Conservation (phyloP, 1,140 invertebrate species). For the Sitodiplosis mosellana region DNA sequence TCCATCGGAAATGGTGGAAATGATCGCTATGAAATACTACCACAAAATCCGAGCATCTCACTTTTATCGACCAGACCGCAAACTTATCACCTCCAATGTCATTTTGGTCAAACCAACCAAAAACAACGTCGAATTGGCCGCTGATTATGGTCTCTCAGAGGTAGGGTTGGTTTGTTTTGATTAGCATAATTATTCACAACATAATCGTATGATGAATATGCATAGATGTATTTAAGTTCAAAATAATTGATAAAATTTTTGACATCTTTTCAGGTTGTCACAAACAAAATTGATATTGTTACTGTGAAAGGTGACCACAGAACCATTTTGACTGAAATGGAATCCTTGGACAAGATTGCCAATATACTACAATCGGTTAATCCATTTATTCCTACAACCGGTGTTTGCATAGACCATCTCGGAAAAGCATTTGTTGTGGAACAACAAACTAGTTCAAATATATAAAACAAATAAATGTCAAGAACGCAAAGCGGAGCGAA, state of each 20-base stretch:
- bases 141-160: conserved; percentile 62
- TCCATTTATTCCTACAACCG: no score
- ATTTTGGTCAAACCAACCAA: conserved; percentile 64
- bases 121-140: conserved; percentile 47
- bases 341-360: conserved; percentile 34
- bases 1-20: conserved; percentile 17
- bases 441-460: no score
- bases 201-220: conserved; percentile 4
- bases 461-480: no score
- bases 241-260: conserved; percentile 5
- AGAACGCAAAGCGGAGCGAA: no score
- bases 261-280: conserved; percentile 38
- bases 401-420: no score
- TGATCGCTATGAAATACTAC: conserved; percentile 50
- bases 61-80: conserved; percentile 45
- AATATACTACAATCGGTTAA: conserved; percentile 8
- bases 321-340: conserved; percentile 55
- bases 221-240: conserved; percentile 4
- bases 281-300: conserved; percentile 40
- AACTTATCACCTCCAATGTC: conserved; percentile 42
- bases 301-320: conserved; percentile 64
- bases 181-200: conserved; percentile 5
- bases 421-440: no score
- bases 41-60: conserved; percentile 52
- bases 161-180: conserved; percentile 26